Conservation (phyloP, 2,113 vertebrate species). For the Mirounga angustirostris region DNA sequence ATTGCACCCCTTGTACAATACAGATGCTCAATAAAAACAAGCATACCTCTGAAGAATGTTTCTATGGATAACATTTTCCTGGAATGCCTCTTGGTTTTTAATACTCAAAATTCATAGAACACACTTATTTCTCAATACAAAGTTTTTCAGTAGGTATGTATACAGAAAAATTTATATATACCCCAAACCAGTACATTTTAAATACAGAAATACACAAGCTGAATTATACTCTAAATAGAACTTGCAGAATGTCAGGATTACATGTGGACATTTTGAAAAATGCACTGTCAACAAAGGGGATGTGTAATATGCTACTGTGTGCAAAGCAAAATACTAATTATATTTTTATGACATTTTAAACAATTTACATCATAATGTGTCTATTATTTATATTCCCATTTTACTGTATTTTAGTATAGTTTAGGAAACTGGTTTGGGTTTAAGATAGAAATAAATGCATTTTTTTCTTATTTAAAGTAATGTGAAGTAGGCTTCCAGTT, state of each 20-base stretch:
- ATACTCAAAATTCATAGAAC: not conserved
- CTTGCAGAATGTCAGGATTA: not conserved
- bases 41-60: not conserved
- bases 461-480: not conserved
- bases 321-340: not conserved
- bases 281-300: not conserved
- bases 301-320: not conserved
- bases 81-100: slow-evolving; percentile 5
- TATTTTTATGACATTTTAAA: not conserved
- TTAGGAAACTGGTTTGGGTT: not conserved
- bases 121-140: not conserved
- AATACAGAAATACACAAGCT: not conserved
- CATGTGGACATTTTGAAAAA: not conserved
- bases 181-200: not conserved
- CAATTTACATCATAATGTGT: not conserved
- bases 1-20: not conserved
- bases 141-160: not conserved
- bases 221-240: slow-evolving; percentile 25
- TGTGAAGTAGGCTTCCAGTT: not conserved
- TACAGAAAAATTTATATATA: not conserved
- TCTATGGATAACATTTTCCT: not conserved
- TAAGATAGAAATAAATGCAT: not conserved
- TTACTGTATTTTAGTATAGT: not conserved
- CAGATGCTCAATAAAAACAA: not conserved
- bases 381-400: not conserved